Evolutionary conservation across 2,797 vertebrate genomes (phyloP).

Genomic region (Pseudochirops corinnae): DNA sequence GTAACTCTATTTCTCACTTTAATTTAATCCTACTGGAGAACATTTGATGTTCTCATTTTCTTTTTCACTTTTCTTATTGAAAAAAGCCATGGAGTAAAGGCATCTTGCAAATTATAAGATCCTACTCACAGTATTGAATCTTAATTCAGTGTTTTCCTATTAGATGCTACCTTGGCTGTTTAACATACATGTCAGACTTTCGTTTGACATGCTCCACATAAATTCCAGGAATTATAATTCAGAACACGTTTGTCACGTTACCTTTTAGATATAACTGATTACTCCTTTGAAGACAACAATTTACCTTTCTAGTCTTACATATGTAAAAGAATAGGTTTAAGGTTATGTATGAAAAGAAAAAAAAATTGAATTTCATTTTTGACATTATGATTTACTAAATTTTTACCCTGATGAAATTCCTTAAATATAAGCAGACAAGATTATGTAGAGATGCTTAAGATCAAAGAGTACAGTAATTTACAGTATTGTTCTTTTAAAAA

Average conservation of each 20-base stretch:
- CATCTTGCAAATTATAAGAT: slow-evolving; percentile 15
- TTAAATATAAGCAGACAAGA: slow-evolving; percentile 17
- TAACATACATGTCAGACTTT: slow-evolving; percentile 23
- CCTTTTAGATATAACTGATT: neutral
- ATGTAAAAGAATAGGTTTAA: slow-evolving; percentile 10
- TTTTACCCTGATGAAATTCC: slow-evolving; percentile 43
- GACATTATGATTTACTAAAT: slow-evolving; percentile 26
- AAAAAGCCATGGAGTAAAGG: neutral
- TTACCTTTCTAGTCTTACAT: neutral
- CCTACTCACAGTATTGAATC: slow-evolving; percentile 47
- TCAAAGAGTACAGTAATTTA: neutral
- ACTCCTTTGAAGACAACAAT: neutral
- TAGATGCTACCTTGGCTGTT: slow-evolving; percentile 39
- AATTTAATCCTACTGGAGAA: slow-evolving; percentile 41
- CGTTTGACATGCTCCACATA: slow-evolving; percentile 38
- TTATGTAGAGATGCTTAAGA: neutral
- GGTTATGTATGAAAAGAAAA: slow-evolving; percentile 41
- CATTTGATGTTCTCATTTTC: slow-evolving; percentile 40
- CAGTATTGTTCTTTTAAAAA: neutral
- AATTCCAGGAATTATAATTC: slow-evolving; percentile 36
- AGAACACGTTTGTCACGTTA: slow-evolving; percentile 39
- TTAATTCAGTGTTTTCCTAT: slow-evolving; percentile 40
- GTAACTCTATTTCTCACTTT: slow-evolving; percentile 15
- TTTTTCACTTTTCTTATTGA: slow-evolving; percentile 2
- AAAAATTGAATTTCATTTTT: slow-evolving; percentile 25